Conservation (phyloP, 1,140 invertebrate species). For the Varroa destructor region DNA sequence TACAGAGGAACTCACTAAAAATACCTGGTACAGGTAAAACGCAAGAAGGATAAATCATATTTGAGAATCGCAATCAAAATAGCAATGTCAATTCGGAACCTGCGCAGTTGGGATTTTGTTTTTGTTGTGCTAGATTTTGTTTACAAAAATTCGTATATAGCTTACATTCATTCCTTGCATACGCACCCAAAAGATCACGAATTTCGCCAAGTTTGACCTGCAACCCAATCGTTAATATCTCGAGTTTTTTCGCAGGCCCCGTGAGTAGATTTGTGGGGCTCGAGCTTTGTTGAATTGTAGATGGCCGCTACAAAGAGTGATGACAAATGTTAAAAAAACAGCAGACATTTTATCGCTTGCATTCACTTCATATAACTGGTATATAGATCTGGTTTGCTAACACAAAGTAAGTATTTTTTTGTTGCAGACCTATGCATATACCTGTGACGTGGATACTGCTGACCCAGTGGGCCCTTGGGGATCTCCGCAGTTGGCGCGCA, state of each 20-base stretch:
- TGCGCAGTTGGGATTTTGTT: background rate
- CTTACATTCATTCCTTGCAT: too few relatives aligned
- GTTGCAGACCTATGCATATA: background rate
- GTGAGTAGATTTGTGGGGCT: too few relatives aligned
- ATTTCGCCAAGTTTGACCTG: too few relatives aligned
- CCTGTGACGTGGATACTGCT: background rate
- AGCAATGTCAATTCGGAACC: too few relatives aligned
- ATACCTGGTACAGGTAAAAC: background rate
- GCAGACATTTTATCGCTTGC: too few relatives aligned
- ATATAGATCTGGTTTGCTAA: background rate
- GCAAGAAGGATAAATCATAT: background rate
- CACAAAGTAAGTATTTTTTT: background rate
- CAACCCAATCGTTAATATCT: too few relatives aligned
- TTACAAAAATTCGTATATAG: background rate
- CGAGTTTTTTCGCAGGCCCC: too few relatives aligned
- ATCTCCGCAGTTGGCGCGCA: constrained; percentile 15
- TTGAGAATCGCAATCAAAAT: background rate
- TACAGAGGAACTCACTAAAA: background rate
- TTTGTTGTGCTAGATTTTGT: background rate
- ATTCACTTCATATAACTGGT: background rate
- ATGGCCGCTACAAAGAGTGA: too few relatives aligned
- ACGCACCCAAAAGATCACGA: too few relatives aligned
- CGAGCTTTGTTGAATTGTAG: too few relatives aligned
- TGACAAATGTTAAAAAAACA: too few relatives aligned
- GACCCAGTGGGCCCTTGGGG: background rate